Evolutionary conservation across 1,140 invertebrate species (phyloP), one percentile per base, ranked within the genome.

Genomic region (Nasonia longicornis): DNA sequence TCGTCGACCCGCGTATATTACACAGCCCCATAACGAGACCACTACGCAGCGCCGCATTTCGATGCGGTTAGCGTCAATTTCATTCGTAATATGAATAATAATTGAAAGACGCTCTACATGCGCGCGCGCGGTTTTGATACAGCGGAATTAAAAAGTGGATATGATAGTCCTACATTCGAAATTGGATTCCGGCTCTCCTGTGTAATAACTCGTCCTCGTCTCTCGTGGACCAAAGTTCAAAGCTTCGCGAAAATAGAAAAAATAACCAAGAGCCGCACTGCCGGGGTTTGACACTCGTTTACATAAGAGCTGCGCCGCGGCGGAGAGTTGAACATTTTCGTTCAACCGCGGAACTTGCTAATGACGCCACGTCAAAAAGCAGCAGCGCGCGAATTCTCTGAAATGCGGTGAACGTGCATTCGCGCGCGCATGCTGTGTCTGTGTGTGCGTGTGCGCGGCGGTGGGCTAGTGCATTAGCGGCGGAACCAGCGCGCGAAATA

Each of bases 281-380:
- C 69, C 11, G 66, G n/a, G 76, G 3, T 31, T 79, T 73, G 78
- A 79, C 78, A 73, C 31, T 66, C 70, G 78, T 73, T 73, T 73
- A 63, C 78, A 71, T 64, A 79, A 79, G 29, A 79, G 52, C 26
- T 26, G 26, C 26, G 26, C 26, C 69, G 77, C 26, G 26, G 48
- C 38, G 38, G 22, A 29, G 16, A 45, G 70, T 72, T 38, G 16
- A 72, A 72, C 78, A 79, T 73, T 80, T 74, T 80, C 77, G n/a
- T n/a, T 74, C 71, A 74, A 74, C 63, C 71, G 79, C 63, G 64
- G 52, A 38, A 70, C 66, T 76, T 81, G 79, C 73, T 81, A 81
- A 81, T 81, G 73, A 81, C 79, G 66, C 22, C 45, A 71, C 79
- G 66, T 76, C 79, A 76, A 81, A 80, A 81, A 81, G 73, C 66